Evolutionary conservation across 2,113 vertebrate species (phyloP).

Genomic region (Etia nguti): DNA sequence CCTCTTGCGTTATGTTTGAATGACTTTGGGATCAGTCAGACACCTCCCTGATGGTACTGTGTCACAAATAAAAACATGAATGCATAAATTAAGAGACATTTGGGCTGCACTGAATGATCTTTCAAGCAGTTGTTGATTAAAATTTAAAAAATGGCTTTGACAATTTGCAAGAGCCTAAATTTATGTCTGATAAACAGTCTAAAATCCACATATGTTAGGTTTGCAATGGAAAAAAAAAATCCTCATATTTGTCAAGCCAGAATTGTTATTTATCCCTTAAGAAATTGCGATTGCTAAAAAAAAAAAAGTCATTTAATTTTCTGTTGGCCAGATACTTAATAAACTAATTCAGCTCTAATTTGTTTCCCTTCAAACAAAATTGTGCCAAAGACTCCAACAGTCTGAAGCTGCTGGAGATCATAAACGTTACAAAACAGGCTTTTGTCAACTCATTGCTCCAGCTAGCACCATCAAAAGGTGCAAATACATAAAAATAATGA

Average conservation of each 20-base stretch:
- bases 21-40: not conserved
- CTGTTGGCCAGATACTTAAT: not conserved
- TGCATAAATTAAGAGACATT: not conserved
- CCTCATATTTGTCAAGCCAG: not conserved
- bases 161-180: not conserved
- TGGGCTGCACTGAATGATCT: not conserved
- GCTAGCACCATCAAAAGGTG: not conserved
- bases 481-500: not conserved
- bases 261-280: not conserved
- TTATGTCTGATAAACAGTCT: not conserved
- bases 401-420: not conserved
- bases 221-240: not conserved
- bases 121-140: not conserved
- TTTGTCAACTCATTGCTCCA: not conserved
- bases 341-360: not conserved
- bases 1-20: not conserved
- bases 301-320: not conserved
- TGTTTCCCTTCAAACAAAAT: not conserved
- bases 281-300: not conserved
- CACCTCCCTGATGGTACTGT: not conserved
- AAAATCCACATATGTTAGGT: not conserved
- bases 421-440: not conserved
- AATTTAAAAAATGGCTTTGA: accelerated
- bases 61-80: not conserved
- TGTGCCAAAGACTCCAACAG: not conserved